Evolutionary conservation across 2,797 vertebrate genomes (phyloP), one percentile per base, ranked within the genome.

Genomic region (Brotula barbata): DNA sequence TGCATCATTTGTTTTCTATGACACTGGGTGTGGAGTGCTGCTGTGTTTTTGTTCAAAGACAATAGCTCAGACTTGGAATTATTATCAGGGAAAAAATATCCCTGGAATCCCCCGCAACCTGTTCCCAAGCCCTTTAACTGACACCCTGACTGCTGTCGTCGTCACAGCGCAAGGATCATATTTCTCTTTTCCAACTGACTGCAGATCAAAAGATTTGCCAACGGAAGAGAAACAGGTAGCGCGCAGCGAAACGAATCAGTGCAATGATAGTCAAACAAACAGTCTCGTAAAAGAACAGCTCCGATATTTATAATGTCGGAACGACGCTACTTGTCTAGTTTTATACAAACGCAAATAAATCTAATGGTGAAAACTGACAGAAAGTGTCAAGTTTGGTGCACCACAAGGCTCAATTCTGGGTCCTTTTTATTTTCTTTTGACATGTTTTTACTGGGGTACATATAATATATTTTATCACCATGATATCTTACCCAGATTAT

Each of bases 61-160:
- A 89, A 85, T 75, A 83, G 85, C 58, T 70, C 46, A 69, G 78
- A 80, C 81, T 74, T 84, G 71, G 80, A 89, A 83, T 89, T 83
- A 88, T 88, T 88, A 89, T 90, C 76, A 89, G 81, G 88, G 81
- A 86, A 89, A 89, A 89, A 89, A 77, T 75, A 90, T 92, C 84
- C 88, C 78, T 76, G 90, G 90, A 93, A 93, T 93, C 91, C 80
- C 80, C 91, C 90, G 10, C 70, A 92, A 93, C 92, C 91, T 90
- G 91, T 92, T 93, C 87, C 80, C 53, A 50, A 73, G 63, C 71
- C 71, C 59, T 33, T 49, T 34, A 81, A 70, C 73, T 82, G 81
- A 84, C 65, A 64, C 71, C 75, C 63, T 22, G 50, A 57, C 73
- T 63, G 57, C 62, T 56, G 9, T 7, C 48, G 77, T 73, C 77